These are phyloP conservation scores for Microcebus jonahi DNA, from an alignment of 2,113 vertebrate genomes.

Conservation along the genomic window DNA sequence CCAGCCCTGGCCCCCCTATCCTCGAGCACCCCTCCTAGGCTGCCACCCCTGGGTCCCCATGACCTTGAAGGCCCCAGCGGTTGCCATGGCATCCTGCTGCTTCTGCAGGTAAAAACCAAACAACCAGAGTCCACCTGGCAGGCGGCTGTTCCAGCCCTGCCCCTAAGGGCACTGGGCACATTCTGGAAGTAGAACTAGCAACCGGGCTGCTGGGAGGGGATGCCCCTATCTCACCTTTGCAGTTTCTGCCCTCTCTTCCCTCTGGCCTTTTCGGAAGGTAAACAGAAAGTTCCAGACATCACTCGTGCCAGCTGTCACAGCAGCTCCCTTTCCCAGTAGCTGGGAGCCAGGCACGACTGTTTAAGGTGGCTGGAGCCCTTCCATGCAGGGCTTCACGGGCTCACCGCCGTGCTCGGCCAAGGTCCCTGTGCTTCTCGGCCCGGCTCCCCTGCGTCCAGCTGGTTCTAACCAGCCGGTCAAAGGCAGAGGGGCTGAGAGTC, in stretches of 20 bases:
- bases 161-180: no score
- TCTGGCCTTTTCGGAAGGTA: not conserved
- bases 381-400: accelerated
- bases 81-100: conserved; percentile 17
- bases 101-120: not conserved
- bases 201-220: not conserved
- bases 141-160: not conserved
- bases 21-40: not conserved
- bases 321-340: accelerated
- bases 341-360: not conserved
- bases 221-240: not conserved
- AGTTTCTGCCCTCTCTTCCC: not conserved
- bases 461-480: not conserved
- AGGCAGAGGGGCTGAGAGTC: not conserved
- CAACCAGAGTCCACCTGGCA: not conserved
- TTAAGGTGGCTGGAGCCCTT: not conserved
- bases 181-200: not conserved
- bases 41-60: not conserved
- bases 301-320: not conserved
- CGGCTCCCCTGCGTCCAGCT: not conserved
- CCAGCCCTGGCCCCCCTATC: not conserved
- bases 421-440: not conserved
- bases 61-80: conserved; percentile 22
- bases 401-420: not conserved
- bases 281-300: not conserved